phyloP scores from a whole-genome alignment of 2,888 invertebrate species.

The Corbicula japonica region DNA sequence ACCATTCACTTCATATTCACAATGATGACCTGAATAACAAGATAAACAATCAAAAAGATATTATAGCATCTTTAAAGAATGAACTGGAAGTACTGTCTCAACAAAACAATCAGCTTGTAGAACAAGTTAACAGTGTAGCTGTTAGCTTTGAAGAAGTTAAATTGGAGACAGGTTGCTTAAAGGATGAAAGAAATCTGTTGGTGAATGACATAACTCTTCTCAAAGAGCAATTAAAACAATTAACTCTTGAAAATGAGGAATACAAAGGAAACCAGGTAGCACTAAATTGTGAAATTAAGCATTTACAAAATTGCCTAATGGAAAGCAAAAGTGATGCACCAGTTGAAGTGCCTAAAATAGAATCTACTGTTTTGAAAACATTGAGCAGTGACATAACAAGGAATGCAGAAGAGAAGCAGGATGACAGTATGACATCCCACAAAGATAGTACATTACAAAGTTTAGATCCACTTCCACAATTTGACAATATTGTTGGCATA shows the following conservation, averaged over 20 bases:
- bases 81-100: conserved; percentile 54
- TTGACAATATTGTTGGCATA: too few species aligned
- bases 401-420: too few species aligned
- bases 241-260: conserved; percentile 19
- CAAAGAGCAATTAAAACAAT: conserved; percentile 1
- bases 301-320: conserved; percentile 19
- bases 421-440: too few species aligned
- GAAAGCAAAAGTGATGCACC: background rate
- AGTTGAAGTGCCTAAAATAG: conserved; percentile 19
- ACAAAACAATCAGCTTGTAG: conserved; percentile 64
- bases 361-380: too few species aligned
- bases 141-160: conserved; percentile 28
- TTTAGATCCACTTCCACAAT: too few species aligned
- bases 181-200: conserved; percentile 29
- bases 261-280: conserved; percentile 17
- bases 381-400: too few species aligned
- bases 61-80: conserved; percentile 64
- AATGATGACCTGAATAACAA: conserved; percentile 75
- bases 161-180: conserved; percentile 34
- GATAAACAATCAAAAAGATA: conserved; percentile 72
- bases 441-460: too few species aligned
- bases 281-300: conserved; percentile 35
- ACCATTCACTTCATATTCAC: conserved; percentile 60
- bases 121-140: conserved; percentile 48
- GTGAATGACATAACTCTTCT: conserved; percentile 8